Percentiles rank a stretch among this genome's conserved stretches.
phyloP scores from a whole-genome alignment of 2,113 vertebrate genomes.

The Hypanus sabinus region DNA sequence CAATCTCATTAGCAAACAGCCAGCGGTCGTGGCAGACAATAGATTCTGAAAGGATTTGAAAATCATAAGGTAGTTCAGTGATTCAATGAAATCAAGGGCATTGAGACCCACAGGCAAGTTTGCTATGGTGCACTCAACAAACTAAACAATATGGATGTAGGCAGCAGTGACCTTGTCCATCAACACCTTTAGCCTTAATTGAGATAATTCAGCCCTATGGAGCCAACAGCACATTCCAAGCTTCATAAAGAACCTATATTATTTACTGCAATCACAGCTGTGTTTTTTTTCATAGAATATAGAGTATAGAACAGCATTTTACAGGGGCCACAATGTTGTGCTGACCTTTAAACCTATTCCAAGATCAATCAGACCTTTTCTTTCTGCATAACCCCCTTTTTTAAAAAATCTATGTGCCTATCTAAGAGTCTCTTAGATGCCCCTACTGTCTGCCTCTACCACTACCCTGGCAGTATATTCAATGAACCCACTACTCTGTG shows the following conservation, averaged over 20 bases:
- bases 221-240: not conserved
- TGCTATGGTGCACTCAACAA: conserved; percentile 41
- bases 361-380: no score
- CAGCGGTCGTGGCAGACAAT: not conserved
- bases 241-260: not conserved
- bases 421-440: no score
- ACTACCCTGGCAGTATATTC: no score
- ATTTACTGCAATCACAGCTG: not conserved
- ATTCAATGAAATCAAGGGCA: conserved; percentile 43
- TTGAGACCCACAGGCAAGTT: conserved; percentile 40
- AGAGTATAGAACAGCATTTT: no score
- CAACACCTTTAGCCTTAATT: conserved; percentile 38
- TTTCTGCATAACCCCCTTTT: no score
- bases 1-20: not conserved
- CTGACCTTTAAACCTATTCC: no score
- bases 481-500: no score
- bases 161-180: conserved; percentile 40
- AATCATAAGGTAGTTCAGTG: conserved; percentile 40
- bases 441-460: no score
- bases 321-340: no score
- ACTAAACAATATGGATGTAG: conserved; percentile 19
- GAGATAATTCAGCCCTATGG: conserved; percentile 34
- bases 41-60: conserved; percentile 17
- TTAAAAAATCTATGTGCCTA: no score
- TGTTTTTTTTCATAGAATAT: no score